Percentiles rank a stretch among this genome's conserved stretches.
phyloP scores from a whole-genome alignment of 2,113 vertebrate species.

The Azemiops feae region DNA sequence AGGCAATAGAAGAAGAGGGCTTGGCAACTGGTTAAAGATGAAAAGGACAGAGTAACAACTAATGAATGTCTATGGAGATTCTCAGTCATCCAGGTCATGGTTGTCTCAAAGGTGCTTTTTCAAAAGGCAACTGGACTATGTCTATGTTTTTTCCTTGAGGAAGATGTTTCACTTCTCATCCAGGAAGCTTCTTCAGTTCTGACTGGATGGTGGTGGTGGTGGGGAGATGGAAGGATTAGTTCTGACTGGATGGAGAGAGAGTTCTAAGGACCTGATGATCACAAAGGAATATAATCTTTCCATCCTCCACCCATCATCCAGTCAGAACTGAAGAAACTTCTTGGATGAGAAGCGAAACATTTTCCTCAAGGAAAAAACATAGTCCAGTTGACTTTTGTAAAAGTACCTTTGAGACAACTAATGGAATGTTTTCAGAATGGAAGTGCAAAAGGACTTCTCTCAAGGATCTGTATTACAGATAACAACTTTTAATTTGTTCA shows the following conservation, averaged over 20 bases:
- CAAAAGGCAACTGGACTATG: background rate
- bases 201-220: background rate
- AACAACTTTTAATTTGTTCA: background rate
- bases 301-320: background rate
- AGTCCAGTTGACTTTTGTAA: background rate
- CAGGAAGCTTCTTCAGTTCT: background rate
- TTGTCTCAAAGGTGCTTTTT: background rate
- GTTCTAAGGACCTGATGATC: background rate
- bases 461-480: background rate
- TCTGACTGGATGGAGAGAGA: background rate
- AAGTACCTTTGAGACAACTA: background rate
- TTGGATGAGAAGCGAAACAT: background rate
- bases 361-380: background rate
- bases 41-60: background rate
- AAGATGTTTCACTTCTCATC: background rate
- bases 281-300: background rate
- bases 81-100: background rate
- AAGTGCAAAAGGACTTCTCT: background rate
- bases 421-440: background rate
- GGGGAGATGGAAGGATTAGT: background rate
- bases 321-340: background rate
- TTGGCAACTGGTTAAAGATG: background rate
- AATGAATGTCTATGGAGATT: background rate
- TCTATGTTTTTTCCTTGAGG: background rate
- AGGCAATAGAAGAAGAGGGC: background rate